Evolutionary conservation across 2,888 invertebrate genomes (phyloP).

Genomic region (Polietes domitor): DNA sequence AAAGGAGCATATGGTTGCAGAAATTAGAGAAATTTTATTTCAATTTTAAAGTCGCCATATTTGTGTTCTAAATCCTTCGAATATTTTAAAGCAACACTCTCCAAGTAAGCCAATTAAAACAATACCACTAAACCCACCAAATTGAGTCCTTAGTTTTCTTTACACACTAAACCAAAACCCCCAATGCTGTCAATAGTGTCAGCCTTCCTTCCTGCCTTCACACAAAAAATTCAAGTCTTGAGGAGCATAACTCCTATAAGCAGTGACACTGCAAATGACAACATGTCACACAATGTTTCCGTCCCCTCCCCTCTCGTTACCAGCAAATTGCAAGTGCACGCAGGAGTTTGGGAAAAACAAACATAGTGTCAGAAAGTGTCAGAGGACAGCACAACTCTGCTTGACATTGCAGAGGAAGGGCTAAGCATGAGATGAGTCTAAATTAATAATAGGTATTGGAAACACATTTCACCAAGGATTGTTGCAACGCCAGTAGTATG

Average conservation of each 20-base stretch:
- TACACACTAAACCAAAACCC: slow-evolving; percentile 30
- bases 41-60: too few species aligned
- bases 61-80: background rate
- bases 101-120: slow-evolving; percentile 45
- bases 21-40: too few species aligned
- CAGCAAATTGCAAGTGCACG: too few species aligned
- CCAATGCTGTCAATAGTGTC: slow-evolving; percentile 8
- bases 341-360: slow-evolving; percentile 49
- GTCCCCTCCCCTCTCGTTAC: slow-evolving; percentile 48
- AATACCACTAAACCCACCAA: slow-evolving; percentile 37
- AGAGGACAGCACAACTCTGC: slow-evolving; percentile 33
- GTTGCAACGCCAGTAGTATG: background rate
- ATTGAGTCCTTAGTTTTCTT: slow-evolving; percentile 32
- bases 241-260: slow-evolving; percentile 45
- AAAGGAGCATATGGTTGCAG: too few species aligned
- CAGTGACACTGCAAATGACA: slow-evolving; percentile 73
- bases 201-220: background rate
- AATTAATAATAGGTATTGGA: slow-evolving; percentile 66
- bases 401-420: background rate
- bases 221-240: slow-evolving; percentile 1
- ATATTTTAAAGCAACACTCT: background rate
- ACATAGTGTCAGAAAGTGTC: slow-evolving; percentile 62
- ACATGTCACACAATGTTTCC: slow-evolving; percentile 70
- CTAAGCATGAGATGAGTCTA: slow-evolving; percentile 20
- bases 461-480: slow-evolving; percentile 49